A percentile compares a stretch with the other conserved stretches of the same genome.
phyloP scores from a whole-genome alignment of 92 coral and sea anemone genomes.

The Ricordea florida region DNA sequence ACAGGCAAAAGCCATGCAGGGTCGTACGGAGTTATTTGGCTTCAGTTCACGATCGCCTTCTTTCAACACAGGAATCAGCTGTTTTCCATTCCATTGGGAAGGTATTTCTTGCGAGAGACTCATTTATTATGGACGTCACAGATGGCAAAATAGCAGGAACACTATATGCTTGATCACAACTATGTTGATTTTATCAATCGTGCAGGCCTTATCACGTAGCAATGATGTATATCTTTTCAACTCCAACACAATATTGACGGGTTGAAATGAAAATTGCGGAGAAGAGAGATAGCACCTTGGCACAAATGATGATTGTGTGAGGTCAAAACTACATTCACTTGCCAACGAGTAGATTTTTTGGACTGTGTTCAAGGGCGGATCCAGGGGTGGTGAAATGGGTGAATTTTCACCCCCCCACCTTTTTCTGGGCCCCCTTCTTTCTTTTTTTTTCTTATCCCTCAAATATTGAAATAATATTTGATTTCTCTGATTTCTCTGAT shows the following conservation, averaged over 20 bases:
- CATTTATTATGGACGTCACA: constrained; percentile 6
- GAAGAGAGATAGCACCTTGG: background rate
- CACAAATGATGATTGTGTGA: constrained; percentile 24
- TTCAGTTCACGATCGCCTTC: constrained; percentile 5
- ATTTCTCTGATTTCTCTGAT: no score
- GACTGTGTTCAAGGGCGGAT: no score
- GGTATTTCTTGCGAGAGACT: background rate
- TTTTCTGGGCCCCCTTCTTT: no score
- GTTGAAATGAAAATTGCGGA: constrained; percentile 22
- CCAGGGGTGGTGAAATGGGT: no score
- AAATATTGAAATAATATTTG: no score
- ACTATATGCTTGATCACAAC: constrained; percentile 15
- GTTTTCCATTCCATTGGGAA: constrained; percentile 10
- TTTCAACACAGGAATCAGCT: constrained; percentile 10
- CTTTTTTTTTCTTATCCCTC: no score
- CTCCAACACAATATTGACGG: constrained; percentile 8
- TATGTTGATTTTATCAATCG: constrained; percentile 17
- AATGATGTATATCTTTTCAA: constrained; percentile 4
- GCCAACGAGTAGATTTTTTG: constrained; percentile 17
- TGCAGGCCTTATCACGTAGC: constrained; percentile 5
- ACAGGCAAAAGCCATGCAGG: constrained; percentile 3
- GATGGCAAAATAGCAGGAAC: constrained; percentile 9
- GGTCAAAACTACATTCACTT: constrained; percentile 25
- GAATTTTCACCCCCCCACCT: no score
- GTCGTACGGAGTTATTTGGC: constrained; percentile 20